Evolutionary conservation across 2,888 invertebrate species (phyloP).

Genomic region (Rosalia funebris): DNA sequence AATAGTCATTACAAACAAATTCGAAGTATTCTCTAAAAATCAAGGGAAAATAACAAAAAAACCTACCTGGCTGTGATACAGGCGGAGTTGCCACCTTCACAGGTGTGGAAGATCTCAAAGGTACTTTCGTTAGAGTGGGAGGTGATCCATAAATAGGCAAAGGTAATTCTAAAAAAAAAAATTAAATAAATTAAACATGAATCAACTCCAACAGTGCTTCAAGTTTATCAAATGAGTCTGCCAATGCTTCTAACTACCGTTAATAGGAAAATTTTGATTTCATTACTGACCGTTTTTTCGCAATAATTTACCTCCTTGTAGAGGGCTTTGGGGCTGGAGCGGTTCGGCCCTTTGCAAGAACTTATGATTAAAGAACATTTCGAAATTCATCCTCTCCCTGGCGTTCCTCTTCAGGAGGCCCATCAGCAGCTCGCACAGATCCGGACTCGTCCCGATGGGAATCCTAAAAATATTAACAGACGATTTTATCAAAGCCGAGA

Average conservation of each 20-base stretch:
- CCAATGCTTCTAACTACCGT: too few relatives aligned
- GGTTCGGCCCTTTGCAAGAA: slow-evolving; percentile 80
- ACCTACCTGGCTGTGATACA: slow-evolving; percentile 59
- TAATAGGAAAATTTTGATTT: too few relatives aligned
- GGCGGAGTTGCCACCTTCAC: slow-evolving; percentile 57
- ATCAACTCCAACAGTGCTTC: not conserved
- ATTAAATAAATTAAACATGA: not conserved
- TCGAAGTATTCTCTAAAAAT: too few relatives aligned
- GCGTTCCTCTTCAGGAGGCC: slow-evolving; percentile 92
- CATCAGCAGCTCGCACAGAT: slow-evolving; percentile 86
- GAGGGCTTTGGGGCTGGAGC: slow-evolving; percentile 63
- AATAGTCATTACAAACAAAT: too few relatives aligned
- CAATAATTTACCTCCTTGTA: slow-evolving; percentile 47
- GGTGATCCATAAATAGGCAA: slow-evolving; percentile 58
- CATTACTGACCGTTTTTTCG: not conserved
- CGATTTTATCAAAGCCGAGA: not conserved
- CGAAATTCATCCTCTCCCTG: slow-evolving; percentile 94
- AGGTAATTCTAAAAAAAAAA: slow-evolving; percentile 51
- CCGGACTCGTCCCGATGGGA: slow-evolving; percentile 91
- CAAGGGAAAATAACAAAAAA: too few relatives aligned
- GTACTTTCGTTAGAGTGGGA: slow-evolving; percentile 46
- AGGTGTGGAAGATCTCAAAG: slow-evolving; percentile 53
- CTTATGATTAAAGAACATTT: slow-evolving; percentile 93
- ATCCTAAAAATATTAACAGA: slow-evolving; percentile 74
- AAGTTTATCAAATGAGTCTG: too few relatives aligned